These are phyloP conservation scores for Brachyopa scutellaris DNA, from an alignment of 2,888 invertebrate genomes.

Conservation along the genomic window DNA sequence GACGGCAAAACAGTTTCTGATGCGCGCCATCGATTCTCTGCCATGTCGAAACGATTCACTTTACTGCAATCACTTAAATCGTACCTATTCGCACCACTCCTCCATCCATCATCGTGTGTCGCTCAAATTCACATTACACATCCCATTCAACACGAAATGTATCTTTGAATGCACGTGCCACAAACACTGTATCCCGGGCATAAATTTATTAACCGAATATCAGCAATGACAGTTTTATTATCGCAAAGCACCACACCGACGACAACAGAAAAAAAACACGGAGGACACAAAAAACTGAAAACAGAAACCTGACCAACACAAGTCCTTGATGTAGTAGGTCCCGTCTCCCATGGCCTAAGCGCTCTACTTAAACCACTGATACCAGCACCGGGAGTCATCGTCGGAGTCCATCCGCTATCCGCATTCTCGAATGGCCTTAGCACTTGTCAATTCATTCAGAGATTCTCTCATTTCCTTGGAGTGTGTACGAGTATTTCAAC, in stretches of 20 bases:
- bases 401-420: slow-evolving; percentile 51
- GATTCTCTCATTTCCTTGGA: slow-evolving; percentile 33
- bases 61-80: slow-evolving; percentile 32
- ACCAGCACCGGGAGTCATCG: slow-evolving; percentile 50
- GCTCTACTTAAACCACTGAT: slow-evolving; percentile 66
- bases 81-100: neutral
- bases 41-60: neutral
- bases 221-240: slow-evolving; percentile 80
- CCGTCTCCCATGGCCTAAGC: slow-evolving; percentile 50
- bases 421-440: slow-evolving; percentile 54
- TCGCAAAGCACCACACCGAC: slow-evolving; percentile 75
- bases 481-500: too few relatives aligned
- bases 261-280: slow-evolving; percentile 70
- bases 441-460: slow-evolving; percentile 60
- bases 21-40: neutral
- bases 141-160: slow-evolving; percentile 39
- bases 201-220: slow-evolving; percentile 78
- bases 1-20: slow-evolving; percentile 25
- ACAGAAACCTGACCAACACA: slow-evolving; percentile 61
- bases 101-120: slow-evolving; percentile 26
- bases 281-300: neutral
- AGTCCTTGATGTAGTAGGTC: slow-evolving; percentile 50
- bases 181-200: slow-evolving; percentile 74
- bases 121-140: slow-evolving; percentile 17
- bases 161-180: slow-evolving; percentile 68